Evolutionary conservation across 2,888 invertebrate species (phyloP).

Genomic region (Lamellibrachia columna): DNA sequence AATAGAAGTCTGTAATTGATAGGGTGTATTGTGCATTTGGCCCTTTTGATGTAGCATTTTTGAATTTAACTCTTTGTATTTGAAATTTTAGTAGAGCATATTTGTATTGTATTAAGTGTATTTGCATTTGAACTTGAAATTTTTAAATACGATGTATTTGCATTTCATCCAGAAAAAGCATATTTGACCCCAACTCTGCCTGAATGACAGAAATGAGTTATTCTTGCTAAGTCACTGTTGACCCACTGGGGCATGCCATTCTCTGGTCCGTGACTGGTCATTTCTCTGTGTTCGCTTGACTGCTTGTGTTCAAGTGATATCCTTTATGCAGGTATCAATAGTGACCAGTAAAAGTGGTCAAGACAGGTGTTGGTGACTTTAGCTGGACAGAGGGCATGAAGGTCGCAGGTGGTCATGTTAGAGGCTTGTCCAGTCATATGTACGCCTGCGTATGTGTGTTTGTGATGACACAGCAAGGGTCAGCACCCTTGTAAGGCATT

Average conservation of each 20-base stretch:
- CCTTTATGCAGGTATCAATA: neutral
- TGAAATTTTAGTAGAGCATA: neutral
- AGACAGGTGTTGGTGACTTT: neutral
- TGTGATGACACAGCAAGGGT: neutral
- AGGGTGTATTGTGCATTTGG: neutral
- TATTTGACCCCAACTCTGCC: neutral
- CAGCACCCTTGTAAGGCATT: neutral
- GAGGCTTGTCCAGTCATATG: neutral
- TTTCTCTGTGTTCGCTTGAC: neutral
- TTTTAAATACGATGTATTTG: neutral
- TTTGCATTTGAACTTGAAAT: no score
- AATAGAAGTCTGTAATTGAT: no score
- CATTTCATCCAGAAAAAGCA: neutral
- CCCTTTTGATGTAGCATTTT: neutral
- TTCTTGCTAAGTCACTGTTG: neutral
- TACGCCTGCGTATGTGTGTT: neutral
- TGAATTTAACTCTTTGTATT: neutral
- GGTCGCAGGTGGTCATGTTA: neutral
- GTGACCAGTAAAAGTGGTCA: neutral
- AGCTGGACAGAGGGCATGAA: neutral
- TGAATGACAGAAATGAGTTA: neutral
- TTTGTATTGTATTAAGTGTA: no score
- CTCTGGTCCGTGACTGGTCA: neutral
- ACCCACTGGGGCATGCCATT: neutral
- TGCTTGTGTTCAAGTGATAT: neutral